phyloP scores from a whole-genome alignment of 2,888 invertebrate species.

The Hartigia nigra region DNA sequence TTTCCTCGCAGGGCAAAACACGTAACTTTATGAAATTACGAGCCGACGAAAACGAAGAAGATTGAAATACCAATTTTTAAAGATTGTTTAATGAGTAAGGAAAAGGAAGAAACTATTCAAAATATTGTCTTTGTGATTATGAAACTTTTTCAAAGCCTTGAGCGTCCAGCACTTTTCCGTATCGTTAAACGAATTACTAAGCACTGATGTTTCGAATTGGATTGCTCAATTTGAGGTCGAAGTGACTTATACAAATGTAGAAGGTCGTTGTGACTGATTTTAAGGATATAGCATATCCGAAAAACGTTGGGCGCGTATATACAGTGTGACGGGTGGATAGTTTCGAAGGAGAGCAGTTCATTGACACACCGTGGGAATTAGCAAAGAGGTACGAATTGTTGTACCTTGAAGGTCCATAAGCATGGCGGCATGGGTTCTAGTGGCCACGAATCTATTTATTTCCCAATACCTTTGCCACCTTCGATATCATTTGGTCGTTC shows the following conservation, averaged over 20 bases:
- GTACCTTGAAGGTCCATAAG: constrained; percentile 7
- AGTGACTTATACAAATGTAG: neutral
- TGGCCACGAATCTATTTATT: neutral
- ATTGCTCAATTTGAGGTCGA: neutral
- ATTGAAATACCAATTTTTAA: no score
- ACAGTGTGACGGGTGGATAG: neutral
- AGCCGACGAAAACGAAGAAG: no score
- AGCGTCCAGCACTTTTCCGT: neutral
- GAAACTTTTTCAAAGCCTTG: neutral
- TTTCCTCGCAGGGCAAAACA: neutral
- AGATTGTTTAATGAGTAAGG: no score
- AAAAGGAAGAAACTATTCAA: neutral
- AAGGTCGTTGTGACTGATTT: neutral
- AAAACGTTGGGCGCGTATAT: neutral
- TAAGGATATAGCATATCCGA: neutral
- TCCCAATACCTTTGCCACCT: neutral
- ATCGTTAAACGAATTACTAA: neutral
- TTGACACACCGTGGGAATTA: constrained; percentile 30
- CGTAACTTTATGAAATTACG: no score
- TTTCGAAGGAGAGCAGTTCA: constrained; percentile 20
- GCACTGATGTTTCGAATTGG: neutral
- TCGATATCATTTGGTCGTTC: neutral
- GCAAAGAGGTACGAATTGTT: constrained; percentile 26
- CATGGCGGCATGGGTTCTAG: neutral
- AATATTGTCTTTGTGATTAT: neutral